Conservation (phyloP, 2,113 vertebrate genomes). For the Anser cygnoides region DNA sequence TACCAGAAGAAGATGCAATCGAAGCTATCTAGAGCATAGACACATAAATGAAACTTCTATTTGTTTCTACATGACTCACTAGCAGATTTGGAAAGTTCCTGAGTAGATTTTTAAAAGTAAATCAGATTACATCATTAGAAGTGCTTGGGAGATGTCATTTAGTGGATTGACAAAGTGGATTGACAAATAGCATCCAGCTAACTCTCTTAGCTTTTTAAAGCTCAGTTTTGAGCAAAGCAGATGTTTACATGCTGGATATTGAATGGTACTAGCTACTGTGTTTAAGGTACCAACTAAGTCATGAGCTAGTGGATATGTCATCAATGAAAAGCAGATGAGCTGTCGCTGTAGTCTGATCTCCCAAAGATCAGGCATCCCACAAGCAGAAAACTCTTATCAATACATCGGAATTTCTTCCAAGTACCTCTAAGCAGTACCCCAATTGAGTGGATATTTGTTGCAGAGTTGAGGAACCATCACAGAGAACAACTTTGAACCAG, state of each 20-base stretch:
- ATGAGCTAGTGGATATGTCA: neutral
- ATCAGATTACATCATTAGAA: neutral
- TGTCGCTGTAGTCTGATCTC: neutral
- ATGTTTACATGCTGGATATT: neutral
- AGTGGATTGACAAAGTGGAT: neutral
- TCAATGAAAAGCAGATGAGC: neutral
- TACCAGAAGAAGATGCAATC: neutral
- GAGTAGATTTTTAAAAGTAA: neutral
- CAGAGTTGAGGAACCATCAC: neutral
- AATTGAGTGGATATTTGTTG: neutral
- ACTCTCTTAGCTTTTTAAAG: neutral
- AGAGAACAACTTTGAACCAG: neutral
- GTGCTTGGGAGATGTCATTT: neutral
- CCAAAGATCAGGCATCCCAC: neutral
- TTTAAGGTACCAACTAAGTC: neutral
- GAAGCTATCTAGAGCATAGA: neutral
- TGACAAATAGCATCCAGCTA: neutral
- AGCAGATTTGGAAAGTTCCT: neutral
- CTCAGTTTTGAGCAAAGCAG: neutral
- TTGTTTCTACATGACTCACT: neutral
- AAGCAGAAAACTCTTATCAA: neutral
- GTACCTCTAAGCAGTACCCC: neutral
- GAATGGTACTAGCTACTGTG: fast-evolving
- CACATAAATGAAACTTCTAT: fast-evolving
- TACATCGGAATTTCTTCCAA: neutral